Base-by-base conservation (phyloP, 2,888 invertebrate genomes). In the Cepaea hortensis region DNA sequence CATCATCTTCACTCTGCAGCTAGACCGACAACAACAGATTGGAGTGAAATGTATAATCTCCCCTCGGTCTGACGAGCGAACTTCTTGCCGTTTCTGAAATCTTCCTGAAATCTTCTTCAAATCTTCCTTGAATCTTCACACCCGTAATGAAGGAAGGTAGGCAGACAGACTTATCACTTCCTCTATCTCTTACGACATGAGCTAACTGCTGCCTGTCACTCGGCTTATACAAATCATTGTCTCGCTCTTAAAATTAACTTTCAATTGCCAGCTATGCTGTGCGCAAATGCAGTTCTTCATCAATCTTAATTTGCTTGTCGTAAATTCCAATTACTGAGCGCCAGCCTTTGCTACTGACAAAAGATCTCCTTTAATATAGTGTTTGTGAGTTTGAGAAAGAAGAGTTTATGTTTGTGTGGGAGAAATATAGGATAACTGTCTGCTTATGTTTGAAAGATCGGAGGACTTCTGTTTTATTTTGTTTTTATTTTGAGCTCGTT, bases 201-300 rank as follows among this genome's bases (percentile, higher is more conserved):
- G 5, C 9, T 79, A 23, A 35, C 62, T 62, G n/a, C 46, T 35
- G 79, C 61, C 11, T 79, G 35, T 62, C 62, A 62, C 23, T 50
- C 62, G 61, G 62, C 62, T 62, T 23, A 61, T 62, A 79, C n/a
- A 79, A 79, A 62, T 79, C 62, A 79, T 35, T 79, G 62, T 62
- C 79, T 35, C 6, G 0, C 62, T 62, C 35, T 62, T 61, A 35
- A 23, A 62, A 35, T 35, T 61, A 35, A 35, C 23, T 11, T 35
- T 79, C 61, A 18, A 3, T 62, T 61, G 15, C 62, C 4, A 15
- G 35, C 13, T 62, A 23, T 62, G 18, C 62, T 23, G 35, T 62
- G 6, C 62, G 13, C 3, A 79, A 62, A 79, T 9, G n/a, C 4
- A 79, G 61, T 55, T 61, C 11, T 3, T 77, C 62, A 62, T 79